Percentiles rank a stretch among this genome's conserved stretches.
These are phyloP conservation scores for Zonotrichia leucophrys DNA, from an alignment of 2,113 vertebrate species.

Conservation along the genomic window DNA sequence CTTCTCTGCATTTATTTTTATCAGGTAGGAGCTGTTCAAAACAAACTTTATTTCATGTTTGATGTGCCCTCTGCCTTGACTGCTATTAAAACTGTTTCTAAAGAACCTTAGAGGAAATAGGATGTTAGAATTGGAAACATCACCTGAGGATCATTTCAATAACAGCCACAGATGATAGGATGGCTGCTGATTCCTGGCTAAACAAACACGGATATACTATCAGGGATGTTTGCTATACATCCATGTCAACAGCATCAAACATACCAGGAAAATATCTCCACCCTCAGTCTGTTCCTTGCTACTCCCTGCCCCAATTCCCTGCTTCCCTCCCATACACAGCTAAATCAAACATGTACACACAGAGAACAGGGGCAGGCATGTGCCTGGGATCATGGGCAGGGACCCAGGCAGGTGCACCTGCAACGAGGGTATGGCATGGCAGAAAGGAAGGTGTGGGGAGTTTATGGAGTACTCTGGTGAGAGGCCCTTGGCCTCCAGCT, in stretches of 20 bases:
- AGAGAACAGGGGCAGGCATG: fast-evolving
- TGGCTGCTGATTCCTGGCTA: neutral
- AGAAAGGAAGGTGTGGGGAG: fast-evolving
- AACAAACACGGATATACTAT: neutral
- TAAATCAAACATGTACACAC: neutral
- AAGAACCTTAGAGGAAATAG: neutral
- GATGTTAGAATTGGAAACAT: neutral
- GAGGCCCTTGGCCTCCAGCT: neutral
- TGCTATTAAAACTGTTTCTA: neutral
- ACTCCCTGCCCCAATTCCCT: neutral
- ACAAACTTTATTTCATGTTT: neutral
- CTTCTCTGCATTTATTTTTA: neutral
- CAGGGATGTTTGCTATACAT: neutral
- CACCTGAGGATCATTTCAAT: neutral
- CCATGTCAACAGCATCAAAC: neutral
- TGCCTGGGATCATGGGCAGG: neutral
- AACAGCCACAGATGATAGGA: neutral
- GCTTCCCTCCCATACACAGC: neutral
- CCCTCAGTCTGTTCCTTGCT: neutral
- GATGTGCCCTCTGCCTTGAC: neutral
- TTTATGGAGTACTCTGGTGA: neutral
- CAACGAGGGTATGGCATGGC: neutral
- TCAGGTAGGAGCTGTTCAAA: neutral
- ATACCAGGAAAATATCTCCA: neutral
- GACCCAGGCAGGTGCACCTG: neutral